Evolutionary conservation across 2,797 vertebrate genomes (phyloP), one percentile per base, ranked within the genome.

Genomic region (Anolis apletophallus): DNA sequence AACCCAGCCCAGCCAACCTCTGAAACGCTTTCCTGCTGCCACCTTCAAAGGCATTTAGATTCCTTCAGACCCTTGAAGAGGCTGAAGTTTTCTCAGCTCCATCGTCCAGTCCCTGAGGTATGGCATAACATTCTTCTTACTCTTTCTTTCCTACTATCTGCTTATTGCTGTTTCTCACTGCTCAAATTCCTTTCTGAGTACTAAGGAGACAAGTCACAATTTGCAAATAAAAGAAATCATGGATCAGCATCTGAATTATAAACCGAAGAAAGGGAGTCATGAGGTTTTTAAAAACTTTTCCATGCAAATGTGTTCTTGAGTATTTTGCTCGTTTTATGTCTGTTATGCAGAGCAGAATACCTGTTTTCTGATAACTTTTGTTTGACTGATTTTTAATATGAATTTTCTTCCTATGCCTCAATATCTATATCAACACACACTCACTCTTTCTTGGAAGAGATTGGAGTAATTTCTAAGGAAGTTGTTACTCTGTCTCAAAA

Each of bases 31-130:
- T 96, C 94, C 96, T 96, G 95, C 94, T 92, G 95, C 96, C 95
- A 88, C 94, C 86, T 94, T 95, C 94, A 95, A 96, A 96, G 95
- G 92, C 94, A 89, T 94, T 96, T 96, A 97, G 97, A 98, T 96
- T 96, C 94, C 96, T 96, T 89, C 93, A 94, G 96, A 95, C 89
- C 86, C 32, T 85, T 94, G 95, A 95, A 95, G 97, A 85, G 96
- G 94, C 97, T 90, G 97, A 96, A 97, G 95, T 93, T 95, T 92
- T 89, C 92, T 95, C 95, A 94, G 91, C 96, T 95, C 95, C 86
- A 92, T 96, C 92, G 95, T 88, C 93, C 46, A 83, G 91, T 94
- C 92, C 92, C 91, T 14, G 96, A 98, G 98, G 98, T 99, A 99
- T 95, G 98, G 90, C 84, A 55, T 36, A 50, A 80, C 73, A 88